These are phyloP conservation scores for Solenopsis invicta DNA, from an alignment of 1,140 invertebrate species.

Conservation along the genomic window DNA sequence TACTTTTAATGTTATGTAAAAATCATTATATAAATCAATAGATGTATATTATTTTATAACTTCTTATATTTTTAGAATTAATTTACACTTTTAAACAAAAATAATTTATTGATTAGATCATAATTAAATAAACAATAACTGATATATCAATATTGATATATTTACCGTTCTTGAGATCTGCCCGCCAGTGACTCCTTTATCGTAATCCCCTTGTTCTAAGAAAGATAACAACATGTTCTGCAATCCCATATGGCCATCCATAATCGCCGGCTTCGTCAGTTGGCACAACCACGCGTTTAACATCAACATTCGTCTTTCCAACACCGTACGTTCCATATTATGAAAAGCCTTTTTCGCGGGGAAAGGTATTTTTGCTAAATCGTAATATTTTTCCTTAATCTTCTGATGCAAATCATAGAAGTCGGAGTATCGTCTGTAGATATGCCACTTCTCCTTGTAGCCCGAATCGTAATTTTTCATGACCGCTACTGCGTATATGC, in stretches of 20 bases:
- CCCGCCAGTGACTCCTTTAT: constrained; percentile 89
- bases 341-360: constrained; percentile 98
- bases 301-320: constrained; percentile 95
- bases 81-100: neutral
- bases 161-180: constrained; percentile 88
- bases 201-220: constrained; percentile 93
- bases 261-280: constrained; percentile 89
- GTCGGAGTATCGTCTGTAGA: constrained; percentile 95
- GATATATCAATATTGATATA: constrained; percentile 7
- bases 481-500: constrained; percentile 96
- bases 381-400: constrained; percentile 93
- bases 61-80: constrained; percentile 1
- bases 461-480: constrained; percentile 89
- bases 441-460: constrained; percentile 92
- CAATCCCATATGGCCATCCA: constrained; percentile 90
- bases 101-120: neutral
- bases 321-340: constrained; percentile 95
- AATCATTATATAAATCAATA: neutral
- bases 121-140: neutral
- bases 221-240: constrained; percentile 91
- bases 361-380: constrained; percentile 93
- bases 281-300: constrained; percentile 94
- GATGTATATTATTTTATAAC: constrained; percentile 1
- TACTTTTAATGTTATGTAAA: neutral
- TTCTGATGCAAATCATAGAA: constrained; percentile 95